Percentiles rank a stretch among this genome's conserved stretches.
Conservation (phyloP, 2,113 vertebrate genomes). For the Echinops telfairi region DNA sequence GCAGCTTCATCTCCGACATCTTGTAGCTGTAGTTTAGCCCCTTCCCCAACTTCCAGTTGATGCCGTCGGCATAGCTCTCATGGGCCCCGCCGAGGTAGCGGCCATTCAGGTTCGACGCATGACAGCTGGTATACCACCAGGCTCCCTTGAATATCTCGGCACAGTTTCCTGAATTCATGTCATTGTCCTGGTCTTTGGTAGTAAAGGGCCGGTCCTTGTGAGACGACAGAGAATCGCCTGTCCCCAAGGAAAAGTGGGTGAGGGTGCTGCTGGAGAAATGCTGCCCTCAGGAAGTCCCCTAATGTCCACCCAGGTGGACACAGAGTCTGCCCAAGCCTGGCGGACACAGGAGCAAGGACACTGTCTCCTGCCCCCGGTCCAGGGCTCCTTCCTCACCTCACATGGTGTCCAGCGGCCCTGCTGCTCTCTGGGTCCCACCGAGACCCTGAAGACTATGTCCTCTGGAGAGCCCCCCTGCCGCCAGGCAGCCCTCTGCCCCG, state of each 20-base stretch:
- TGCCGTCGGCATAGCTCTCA: conserved; percentile 65
- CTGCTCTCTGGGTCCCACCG: neutral
- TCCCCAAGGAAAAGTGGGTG: fast-evolving
- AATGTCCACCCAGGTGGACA: neutral
- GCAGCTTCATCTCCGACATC: conserved; percentile 79
- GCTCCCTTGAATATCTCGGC: conserved; percentile 55
- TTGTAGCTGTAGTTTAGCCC: conserved; percentile 78
- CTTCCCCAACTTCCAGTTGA: conserved; percentile 77
- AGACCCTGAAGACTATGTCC: fast-evolving
- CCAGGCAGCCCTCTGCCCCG: neutral
- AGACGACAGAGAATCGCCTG: conserved; percentile 70
- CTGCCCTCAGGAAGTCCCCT: neutral
- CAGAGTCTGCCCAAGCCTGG: neutral
- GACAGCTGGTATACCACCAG: conserved; percentile 72
- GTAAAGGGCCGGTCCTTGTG: conserved; percentile 74
- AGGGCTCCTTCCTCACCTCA: neutral
- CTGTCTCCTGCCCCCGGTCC: neutral
- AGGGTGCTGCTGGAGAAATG: too few relatives aligned
- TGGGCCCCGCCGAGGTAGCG: conserved; percentile 65
- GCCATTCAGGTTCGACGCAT: conserved; percentile 74
- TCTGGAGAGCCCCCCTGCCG: fast-evolving
- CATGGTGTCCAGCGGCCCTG: neutral
- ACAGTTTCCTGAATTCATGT: conserved; percentile 24
- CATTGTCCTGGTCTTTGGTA: conserved; percentile 72
- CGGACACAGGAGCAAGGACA: too few relatives aligned